These are phyloP conservation scores for Mormyrops attenuatus DNA, from an alignment of 2,797 vertebrate genomes.

Conservation along the genomic window DNA sequence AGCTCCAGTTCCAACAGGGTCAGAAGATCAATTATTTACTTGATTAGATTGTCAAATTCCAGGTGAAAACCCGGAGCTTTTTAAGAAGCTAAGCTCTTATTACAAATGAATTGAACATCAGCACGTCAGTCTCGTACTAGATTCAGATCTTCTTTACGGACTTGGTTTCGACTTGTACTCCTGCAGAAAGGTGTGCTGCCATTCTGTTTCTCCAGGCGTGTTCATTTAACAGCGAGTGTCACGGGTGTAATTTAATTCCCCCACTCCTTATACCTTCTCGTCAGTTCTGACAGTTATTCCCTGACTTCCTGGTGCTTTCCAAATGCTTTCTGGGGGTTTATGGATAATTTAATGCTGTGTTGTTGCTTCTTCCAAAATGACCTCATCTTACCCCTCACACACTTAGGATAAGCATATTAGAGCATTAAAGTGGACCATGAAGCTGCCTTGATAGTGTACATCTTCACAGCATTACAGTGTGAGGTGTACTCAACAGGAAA, in stretches of 20 bases:
- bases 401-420: not conserved
- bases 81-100: not conserved
- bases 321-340: not conserved
- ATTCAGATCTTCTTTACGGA: not conserved
- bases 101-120: constrained; percentile 1
- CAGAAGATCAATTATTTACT: not conserved
- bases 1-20: not conserved
- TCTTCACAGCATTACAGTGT: not conserved
- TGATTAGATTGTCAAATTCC: constrained; percentile 13
- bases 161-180: not conserved
- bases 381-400: not conserved
- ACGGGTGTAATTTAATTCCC: not conserved
- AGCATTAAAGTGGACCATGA: not conserved
- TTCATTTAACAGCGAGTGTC: not conserved
- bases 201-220: not conserved
- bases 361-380: not conserved
- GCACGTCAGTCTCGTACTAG: not conserved
- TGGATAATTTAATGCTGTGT: not conserved
- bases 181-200: not conserved
- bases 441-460: not conserved
- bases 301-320: not conserved
- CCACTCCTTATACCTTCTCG: not conserved
- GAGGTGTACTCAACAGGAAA: not conserved
- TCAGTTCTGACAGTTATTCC: not conserved
- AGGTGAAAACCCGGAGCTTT: not conserved